Evolutionary conservation across 2,888 invertebrate species (phyloP).

Genomic region (Lathronympha strigana): DNA sequence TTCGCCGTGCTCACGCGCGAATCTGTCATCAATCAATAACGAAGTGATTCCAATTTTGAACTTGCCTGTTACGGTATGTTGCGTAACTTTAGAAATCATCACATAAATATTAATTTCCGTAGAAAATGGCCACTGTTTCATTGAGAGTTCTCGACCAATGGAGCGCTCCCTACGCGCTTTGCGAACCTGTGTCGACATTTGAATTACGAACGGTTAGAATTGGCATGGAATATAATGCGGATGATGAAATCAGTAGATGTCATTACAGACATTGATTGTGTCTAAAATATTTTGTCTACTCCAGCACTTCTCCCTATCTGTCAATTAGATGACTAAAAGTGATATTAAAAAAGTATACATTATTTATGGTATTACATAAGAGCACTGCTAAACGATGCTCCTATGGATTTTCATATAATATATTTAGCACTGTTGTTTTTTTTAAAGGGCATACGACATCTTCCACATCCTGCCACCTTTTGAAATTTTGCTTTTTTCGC

Average conservation of each 20-base stretch:
- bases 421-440: too few relatives aligned
- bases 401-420: too few relatives aligned
- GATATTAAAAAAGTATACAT: too few relatives aligned
- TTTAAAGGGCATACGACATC: too few relatives aligned
- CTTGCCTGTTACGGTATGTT: conserved; percentile 48
- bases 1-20: neutral
- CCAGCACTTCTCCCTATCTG: too few relatives aligned
- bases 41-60: conserved; percentile 43
- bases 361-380: too few relatives aligned
- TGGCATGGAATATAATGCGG: conserved; percentile 21
- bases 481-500: too few relatives aligned
- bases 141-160: conserved; percentile 55
- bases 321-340: too few relatives aligned
- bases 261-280: neutral
- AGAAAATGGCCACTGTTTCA: conserved; percentile 57
- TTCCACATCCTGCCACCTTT: too few relatives aligned
- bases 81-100: conserved; percentile 61
- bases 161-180: conserved; percentile 48
- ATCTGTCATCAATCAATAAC: conserved; percentile 19
- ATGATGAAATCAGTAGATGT: conserved; percentile 13
- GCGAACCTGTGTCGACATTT: conserved; percentile 45
- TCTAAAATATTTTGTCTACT: neutral
- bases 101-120: conserved; percentile 62
- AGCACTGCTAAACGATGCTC: too few relatives aligned
- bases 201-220: conserved; percentile 47